Conservation (phyloP, 2,888 invertebrate species). For the Mythimna pallens region DNA sequence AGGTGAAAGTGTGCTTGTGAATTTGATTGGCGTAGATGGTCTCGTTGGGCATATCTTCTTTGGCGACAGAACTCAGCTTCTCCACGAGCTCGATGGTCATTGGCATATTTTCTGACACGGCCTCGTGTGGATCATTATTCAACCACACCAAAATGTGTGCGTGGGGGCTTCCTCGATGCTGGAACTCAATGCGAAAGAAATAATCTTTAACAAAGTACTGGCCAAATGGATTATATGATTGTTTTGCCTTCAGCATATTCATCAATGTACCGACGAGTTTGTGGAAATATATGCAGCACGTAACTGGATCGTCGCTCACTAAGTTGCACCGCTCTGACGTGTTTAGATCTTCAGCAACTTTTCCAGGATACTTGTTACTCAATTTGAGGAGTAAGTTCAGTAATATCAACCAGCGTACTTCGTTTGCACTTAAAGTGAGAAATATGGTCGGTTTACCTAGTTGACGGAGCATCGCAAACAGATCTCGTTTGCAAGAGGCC, state of each 20-base stretch:
- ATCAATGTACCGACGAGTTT: slow-evolving; percentile 8
- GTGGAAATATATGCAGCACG: slow-evolving; percentile 20
- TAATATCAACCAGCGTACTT: slow-evolving; percentile 2
- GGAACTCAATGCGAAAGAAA: slow-evolving; percentile 14
- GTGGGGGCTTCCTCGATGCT: slow-evolving; percentile 17
- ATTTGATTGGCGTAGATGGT: slow-evolving; percentile 16
- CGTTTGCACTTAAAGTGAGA: slow-evolving; percentile 19
- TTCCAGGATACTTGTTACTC: slow-evolving; percentile 16
- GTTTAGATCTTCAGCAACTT: slow-evolving; percentile 1
- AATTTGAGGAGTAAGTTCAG: slow-evolving; percentile 7
- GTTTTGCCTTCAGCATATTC: slow-evolving; percentile 17
- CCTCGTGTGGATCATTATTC: not conserved
- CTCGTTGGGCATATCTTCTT: slow-evolving; percentile 1
- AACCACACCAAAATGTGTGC: slow-evolving; percentile 18
- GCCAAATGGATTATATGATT: slow-evolving; percentile 2
- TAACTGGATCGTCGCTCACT: slow-evolving; percentile 20
- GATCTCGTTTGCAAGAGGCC: slow-evolving; percentile 24
- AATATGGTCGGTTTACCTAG: slow-evolving; percentile 16
- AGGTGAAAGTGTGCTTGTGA: slow-evolving; percentile 15
- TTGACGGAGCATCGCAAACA: slow-evolving; percentile 11
- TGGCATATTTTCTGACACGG: slow-evolving; percentile 25
- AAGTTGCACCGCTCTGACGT: slow-evolving; percentile 1
- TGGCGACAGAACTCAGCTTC: not conserved
- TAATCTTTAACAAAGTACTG: slow-evolving; percentile 10
- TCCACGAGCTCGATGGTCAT: slow-evolving; percentile 10